Percentiles rank a stretch among this genome's conserved stretches.
These are phyloP conservation scores for Tetrax tetrax DNA, from an alignment of 2,113 vertebrate species.

Conservation along the genomic window DNA sequence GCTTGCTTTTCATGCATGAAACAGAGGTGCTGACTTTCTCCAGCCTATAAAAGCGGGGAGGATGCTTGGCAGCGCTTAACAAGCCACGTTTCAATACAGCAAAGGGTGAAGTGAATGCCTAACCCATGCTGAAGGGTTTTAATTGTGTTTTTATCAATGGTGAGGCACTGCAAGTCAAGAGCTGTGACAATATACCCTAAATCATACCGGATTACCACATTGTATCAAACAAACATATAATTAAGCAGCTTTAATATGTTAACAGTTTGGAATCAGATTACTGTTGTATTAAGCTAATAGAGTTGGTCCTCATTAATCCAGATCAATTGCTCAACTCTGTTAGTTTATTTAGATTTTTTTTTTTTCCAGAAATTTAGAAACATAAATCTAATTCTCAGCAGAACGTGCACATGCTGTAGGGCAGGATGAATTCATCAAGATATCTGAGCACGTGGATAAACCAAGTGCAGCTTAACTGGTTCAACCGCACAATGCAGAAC, in stretches of 20 bases:
- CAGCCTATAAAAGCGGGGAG: not conserved
- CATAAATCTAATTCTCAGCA: conserved; percentile 10
- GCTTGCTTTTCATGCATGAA: not conserved
- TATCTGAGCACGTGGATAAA: conserved; percentile 27
- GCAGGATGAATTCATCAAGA: conserved; percentile 3
- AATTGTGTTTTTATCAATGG: conserved; percentile 43
- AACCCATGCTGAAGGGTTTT: not conserved
- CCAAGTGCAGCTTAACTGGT: conserved; percentile 34
- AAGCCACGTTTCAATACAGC: not conserved
- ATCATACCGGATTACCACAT: conserved; percentile 43
- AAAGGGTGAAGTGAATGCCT: not conserved
- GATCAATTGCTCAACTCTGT: conserved; percentile 34
- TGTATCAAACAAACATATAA: conserved; percentile 59
- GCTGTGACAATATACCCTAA: conserved; percentile 42
- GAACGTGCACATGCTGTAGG: not conserved
- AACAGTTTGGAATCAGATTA: conserved; percentile 69
- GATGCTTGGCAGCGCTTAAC: not conserved
- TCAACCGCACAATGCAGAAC: not conserved
- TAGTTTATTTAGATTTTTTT: conserved; percentile 18
- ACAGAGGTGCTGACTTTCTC: not conserved
- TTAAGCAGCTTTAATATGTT: conserved; percentile 68
- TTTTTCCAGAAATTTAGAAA: conserved; percentile 21
- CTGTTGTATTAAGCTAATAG: conserved; percentile 58
- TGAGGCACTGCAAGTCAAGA: not conserved
- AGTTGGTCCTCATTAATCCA: conserved; percentile 50